Evolutionary conservation across 2,888 invertebrate species (phyloP).

Genomic region (Athalia rosae): DNA sequence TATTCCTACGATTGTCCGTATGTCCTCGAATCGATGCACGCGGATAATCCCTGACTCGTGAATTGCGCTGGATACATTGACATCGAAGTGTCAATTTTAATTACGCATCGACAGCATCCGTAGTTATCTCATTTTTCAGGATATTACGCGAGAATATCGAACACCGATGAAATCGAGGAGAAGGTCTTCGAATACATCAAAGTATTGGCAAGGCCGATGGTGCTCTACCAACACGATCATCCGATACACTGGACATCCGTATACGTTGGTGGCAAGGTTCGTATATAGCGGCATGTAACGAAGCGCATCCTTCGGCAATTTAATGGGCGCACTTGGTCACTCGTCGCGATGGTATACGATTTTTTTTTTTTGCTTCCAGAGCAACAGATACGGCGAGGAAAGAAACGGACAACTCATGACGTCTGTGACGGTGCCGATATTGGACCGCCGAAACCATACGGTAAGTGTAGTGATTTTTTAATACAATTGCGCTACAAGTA

Average conservation of each 20-base stretch:
- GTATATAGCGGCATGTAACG: not conserved
- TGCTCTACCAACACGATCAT: constrained; percentile 93
- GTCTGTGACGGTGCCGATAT: constrained; percentile 95
- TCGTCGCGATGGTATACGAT: not conserved
- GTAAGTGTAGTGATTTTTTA: constrained; percentile 73
- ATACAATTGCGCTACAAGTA: no score
- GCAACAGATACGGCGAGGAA: constrained; percentile 80
- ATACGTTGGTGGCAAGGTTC: constrained; percentile 89
- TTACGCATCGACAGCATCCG: no score
- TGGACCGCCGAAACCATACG: constrained; percentile 93
- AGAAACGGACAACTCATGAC: constrained; percentile 91
- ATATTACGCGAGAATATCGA: constrained; percentile 92
- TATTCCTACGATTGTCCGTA: not conserved
- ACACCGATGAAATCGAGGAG: constrained; percentile 89
- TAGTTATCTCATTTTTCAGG: constrained; percentile 76
- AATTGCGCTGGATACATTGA: no score
- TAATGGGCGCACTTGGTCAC: not conserved
- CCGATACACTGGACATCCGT: constrained; percentile 97
- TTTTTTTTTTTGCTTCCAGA: constrained; percentile 72
- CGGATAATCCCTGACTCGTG: no score
- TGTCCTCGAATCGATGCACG: no score
- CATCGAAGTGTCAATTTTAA: no score
- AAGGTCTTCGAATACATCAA: constrained; percentile 96
- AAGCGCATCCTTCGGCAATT: no score
- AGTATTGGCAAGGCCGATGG: constrained; percentile 96